Base-by-base conservation (phyloP, 2,113 vertebrate genomes). In the Melanocharis versteri region DNA sequence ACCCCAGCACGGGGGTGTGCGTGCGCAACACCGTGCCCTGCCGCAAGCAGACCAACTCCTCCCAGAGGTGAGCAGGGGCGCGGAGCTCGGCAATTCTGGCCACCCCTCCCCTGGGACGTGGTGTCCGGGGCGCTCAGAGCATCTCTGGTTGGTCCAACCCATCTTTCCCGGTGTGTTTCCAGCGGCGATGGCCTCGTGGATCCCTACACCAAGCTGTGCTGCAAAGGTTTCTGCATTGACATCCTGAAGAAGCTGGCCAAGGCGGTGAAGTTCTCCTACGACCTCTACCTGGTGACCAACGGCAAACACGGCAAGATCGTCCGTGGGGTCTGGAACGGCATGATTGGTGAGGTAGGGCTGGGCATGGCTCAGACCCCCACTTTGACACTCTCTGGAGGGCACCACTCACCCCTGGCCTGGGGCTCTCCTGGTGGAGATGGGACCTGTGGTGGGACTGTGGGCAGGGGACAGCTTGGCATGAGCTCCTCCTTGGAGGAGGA, bases 181-280 rank as follows among this genome's bases (percentile, higher is more conserved):
- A 97, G 96, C 45, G 83, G 80, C 1, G 85, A 97, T 1, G 93
- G 97, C 11, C 96, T 98, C 0, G 83, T 98, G 1, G 98, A 99
- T 87, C 99, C 99, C 15, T 99, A 99, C 97, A 99, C 98, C 45
- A 99, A 99, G 90, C 98, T 99, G 57, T 99, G 99, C 97, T 99
- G 99, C 93, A 99, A 99, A 95, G 99, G 99, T 28, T 99, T 99
- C 98, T 99, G 99, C 97, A 99, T 99, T 1, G 99, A 99, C 97
- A 99, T 99, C 97, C 98, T 99, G 85, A 99, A 99, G 98, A 99
- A 99, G 96, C 92, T 99, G 86, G 99, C 99, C 69, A 99, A 98
- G 89, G 97, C 93, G 6, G 99, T 99, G 9, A 99, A 98, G 98
- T 99, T 99, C 96, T 99, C 99, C 94, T 99, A 99, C 0, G 99